phyloP scores from a whole-genome alignment of 2,797 vertebrate genomes.

The Bradypodion pumilum region DNA sequence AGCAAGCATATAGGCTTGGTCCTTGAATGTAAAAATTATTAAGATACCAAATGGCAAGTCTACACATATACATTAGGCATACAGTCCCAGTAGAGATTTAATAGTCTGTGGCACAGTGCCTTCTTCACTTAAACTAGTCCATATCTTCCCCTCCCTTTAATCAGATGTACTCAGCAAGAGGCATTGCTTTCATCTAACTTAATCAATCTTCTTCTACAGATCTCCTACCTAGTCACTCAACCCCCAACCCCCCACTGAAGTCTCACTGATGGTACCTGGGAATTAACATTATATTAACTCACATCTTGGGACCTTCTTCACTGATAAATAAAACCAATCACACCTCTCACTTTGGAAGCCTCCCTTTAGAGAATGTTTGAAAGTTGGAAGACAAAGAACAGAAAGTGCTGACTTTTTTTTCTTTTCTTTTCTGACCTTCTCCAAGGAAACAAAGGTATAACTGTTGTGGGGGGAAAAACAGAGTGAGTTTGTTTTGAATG shows the following conservation, averaged over 20 bases:
- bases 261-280: background rate
- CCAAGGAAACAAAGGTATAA: background rate
- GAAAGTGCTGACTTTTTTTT: background rate
- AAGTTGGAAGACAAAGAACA: background rate
- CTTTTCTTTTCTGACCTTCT: background rate
- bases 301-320: background rate
- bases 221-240: no score
- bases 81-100: background rate
- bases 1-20: background rate
- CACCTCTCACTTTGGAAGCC: background rate
- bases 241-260: no score
- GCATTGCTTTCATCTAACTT: background rate
- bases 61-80: background rate
- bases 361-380: background rate
- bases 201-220: background rate
- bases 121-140: background rate
- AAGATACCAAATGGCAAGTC: background rate
- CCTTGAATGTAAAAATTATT: background rate
- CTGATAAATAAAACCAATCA: constrained; percentile 17
- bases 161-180: background rate
- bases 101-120: background rate
- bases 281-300: background rate
- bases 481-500: background rate
- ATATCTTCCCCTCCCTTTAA: background rate
- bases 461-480: background rate